Evolutionary conservation across 2,888 invertebrate species (phyloP), one percentile per base, ranked within the genome.

Genomic region (Leucophenga maculata): DNA sequence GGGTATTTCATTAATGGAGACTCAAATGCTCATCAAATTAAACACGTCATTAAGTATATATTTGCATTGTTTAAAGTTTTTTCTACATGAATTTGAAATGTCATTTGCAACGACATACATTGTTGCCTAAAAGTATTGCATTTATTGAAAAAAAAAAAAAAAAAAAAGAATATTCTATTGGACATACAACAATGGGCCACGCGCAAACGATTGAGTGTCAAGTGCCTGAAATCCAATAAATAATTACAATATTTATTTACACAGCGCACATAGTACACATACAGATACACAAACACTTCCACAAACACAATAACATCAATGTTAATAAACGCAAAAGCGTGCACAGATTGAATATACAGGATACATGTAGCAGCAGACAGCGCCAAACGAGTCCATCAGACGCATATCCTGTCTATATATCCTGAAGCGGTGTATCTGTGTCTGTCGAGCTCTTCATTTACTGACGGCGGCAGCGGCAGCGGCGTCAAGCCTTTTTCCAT

Each of bases 231-330:
- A 74, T 81, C 76, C 80, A 83, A 80, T 80, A 83, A 82, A 83
- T 83, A 81, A 80, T 83, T 83, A 76, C 39, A 39, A 39, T 78
- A 79, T 80, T 80, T 81, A 83, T 80, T 81, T 80, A 83, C 75
- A 75, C 79, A 81, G 76, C 79, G 39, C 79, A 72, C 80, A 77
- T 74, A 65, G 18, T 22, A 75, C 75, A 80, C 70, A 83, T 75
- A 54, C 54, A 54, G 20, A 54, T 9, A 13, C 54, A 54, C 6
- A 20, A 9, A 54, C 54, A 54, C 13, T 16, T 52, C 9, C 11
- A 52, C 9, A 52, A 20, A 52, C 52, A 52, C 8, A 52, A 16
- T 9, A 18, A 16, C 9, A 52, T 52, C 52, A 39, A 52, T 3
- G 52, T 20, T 52, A 18, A 52, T 55, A 55, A 55, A 55, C 55